phyloP scores from a whole-genome alignment of 2,888 invertebrate species.

The Chymomyza caudatula region DNA sequence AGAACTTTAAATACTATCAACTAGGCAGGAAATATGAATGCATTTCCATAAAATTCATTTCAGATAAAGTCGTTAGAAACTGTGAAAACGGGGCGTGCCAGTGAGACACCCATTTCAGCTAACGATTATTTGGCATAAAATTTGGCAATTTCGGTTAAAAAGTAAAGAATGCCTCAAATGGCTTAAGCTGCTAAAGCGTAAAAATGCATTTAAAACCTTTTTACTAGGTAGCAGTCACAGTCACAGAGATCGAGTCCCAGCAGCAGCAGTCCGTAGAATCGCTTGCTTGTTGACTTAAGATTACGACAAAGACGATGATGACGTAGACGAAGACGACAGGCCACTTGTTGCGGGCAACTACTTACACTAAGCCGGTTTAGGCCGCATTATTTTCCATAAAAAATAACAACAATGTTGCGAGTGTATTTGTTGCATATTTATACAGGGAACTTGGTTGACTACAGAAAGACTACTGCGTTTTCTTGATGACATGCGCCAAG shows the following conservation, averaged over 20 bases:
- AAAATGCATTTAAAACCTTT: constrained; percentile 60
- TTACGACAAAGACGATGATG: constrained; percentile 53
- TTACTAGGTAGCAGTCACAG: constrained; percentile 32
- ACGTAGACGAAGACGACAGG: constrained; percentile 15
- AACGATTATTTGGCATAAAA: constrained; percentile 67
- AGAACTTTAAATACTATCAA: too few species aligned
- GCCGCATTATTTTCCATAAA: constrained; percentile 58
- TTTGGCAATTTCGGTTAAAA: constrained; percentile 50
- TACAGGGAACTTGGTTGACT: constrained; percentile 1
- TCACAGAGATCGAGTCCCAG: constrained; percentile 11
- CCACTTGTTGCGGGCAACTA: constrained; percentile 34
- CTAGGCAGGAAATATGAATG: not conserved
- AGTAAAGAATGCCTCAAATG: constrained; percentile 46
- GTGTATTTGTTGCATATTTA: not conserved
- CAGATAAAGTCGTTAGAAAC: not conserved
- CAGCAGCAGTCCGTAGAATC: constrained; percentile 2
- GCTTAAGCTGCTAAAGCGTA: constrained; percentile 62
- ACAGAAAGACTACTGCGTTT: constrained; percentile 42
- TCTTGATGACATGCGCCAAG: constrained; percentile 91
- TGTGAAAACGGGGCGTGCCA: constrained; percentile 21
- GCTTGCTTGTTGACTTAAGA: constrained; percentile 69
- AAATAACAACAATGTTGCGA: constrained; percentile 34
- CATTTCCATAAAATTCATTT: not conserved
- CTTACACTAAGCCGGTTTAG: constrained; percentile 57
- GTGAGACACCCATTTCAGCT: constrained; percentile 45